phyloP scores from a whole-genome alignment of 2,888 invertebrate species.

The Leptopilina syphax region DNA sequence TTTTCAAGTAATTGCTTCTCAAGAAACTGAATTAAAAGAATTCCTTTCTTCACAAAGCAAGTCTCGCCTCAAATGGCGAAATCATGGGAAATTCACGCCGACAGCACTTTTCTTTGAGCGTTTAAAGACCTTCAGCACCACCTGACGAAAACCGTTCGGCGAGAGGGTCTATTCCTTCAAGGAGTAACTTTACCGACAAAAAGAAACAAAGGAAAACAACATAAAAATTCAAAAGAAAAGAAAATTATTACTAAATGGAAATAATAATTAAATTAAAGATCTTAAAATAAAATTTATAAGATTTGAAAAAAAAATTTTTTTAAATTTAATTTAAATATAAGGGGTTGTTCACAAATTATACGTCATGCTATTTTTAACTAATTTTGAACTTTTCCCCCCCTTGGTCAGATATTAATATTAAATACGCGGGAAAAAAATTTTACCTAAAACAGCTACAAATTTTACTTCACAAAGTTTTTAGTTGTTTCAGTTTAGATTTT shows the following conservation, averaged over 20 bases:
- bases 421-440: too few relatives aligned
- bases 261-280: too few relatives aligned
- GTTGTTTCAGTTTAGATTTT: too few relatives aligned
- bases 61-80: constrained; percentile 30
- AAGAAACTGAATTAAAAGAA: constrained; percentile 36
- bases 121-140: constrained; percentile 25
- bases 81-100: constrained; percentile 29
- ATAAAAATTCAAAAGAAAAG: not conserved
- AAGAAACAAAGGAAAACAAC: not conserved
- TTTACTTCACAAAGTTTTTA: too few relatives aligned
- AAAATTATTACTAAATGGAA: not conserved
- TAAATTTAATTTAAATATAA: too few relatives aligned
- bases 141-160: constrained; percentile 24
- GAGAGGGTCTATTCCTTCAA: not conserved
- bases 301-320: too few relatives aligned
- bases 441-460: too few relatives aligned
- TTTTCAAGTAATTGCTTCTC: constrained; percentile 34
- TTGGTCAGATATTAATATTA: too few relatives aligned
- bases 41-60: constrained; percentile 7
- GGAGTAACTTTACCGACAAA: constrained; percentile 26
- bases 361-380: too few relatives aligned
- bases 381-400: too few relatives aligned
- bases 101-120: constrained; percentile 25
- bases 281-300: too few relatives aligned
- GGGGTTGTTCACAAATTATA: too few relatives aligned